Percentiles rank a stretch among this genome's conserved stretches.
These are phyloP conservation scores for Bombus affinis DNA, from an alignment of 1,140 invertebrate genomes.

Conservation along the genomic window DNA sequence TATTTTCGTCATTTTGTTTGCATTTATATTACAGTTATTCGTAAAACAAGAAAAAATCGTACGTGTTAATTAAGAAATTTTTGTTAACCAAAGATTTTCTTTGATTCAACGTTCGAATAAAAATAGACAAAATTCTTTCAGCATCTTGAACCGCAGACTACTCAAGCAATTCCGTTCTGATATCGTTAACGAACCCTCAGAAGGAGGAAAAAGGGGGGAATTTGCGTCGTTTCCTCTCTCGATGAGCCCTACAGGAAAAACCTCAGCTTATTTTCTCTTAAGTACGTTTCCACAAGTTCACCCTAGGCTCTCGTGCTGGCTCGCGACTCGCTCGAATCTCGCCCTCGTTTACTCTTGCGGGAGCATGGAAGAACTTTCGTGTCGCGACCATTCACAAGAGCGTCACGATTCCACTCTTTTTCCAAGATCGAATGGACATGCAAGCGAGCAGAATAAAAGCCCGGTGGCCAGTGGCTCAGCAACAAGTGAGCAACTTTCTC, in stretches of 20 bases:
- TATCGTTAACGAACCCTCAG: constrained; percentile 5
- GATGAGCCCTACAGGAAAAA: constrained; percentile 5
- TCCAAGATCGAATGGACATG: constrained; percentile 36
- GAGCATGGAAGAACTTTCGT: constrained; percentile 1
- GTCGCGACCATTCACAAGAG: constrained; percentile 25
- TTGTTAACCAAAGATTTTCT: background rate
- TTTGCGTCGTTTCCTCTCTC: constrained; percentile 3
- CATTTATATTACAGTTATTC: background rate
- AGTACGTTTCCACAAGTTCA: background rate
- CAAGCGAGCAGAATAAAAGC: constrained; percentile 31
- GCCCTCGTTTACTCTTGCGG: background rate
- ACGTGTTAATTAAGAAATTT: background rate
- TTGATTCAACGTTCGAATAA: background rate
- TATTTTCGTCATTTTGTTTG: background rate
- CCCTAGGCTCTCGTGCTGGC: background rate
- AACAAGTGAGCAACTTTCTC: constrained; percentile 59
- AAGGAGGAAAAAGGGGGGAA: background rate
- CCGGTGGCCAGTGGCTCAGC: constrained; percentile 18
- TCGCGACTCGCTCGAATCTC: constrained; percentile 3
- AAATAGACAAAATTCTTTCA: background rate
- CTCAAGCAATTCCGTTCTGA: background rate
- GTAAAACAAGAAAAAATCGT: too few relatives aligned
- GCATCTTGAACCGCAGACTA: too few relatives aligned
- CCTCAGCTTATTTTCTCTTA: constrained; percentile 13
- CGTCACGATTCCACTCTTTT: background rate